Percentiles rank a stretch among this genome's conserved stretches.
These are phyloP conservation scores for Archegozetes longisetosus DNA, from an alignment of 1,140 invertebrate genomes.

Conservation along the genomic window DNA sequence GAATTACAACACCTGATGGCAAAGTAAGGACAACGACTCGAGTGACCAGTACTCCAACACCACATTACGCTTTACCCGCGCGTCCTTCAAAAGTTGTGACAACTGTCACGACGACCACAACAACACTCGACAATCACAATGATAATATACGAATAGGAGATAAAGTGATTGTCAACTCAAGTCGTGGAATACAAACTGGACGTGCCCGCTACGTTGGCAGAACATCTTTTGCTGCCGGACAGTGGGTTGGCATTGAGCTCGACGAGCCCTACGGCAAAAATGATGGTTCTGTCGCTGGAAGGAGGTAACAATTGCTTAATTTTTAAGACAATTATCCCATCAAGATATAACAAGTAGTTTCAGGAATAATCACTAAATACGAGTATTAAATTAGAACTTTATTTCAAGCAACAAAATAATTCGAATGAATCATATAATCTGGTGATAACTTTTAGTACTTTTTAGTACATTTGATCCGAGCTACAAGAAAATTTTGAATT, in stretches of 20 bases:
- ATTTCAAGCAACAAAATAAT: too few species aligned
- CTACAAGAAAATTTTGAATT: too few species aligned
- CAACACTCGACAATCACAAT: constrained; percentile 3
- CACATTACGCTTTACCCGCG: neutral
- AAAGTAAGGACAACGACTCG: neutral
- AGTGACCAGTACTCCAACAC: neutral
- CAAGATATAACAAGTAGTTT: too few species aligned
- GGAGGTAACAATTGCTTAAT: constrained; percentile 42
- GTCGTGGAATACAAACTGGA: neutral
- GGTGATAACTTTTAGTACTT: too few species aligned
- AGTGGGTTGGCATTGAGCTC: constrained; percentile 88
- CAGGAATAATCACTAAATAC: too few species aligned
- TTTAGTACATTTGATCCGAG: too few species aligned
- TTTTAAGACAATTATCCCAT: too few species aligned
- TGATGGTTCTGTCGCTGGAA: constrained; percentile 73
- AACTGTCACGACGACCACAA: constrained; percentile 13
- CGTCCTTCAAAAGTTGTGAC: constrained; percentile 2
- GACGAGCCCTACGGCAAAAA: constrained; percentile 88
- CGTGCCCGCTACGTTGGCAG: neutral
- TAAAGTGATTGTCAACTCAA: neutral
- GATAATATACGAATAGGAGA: neutral
- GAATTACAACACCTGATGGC: neutral
- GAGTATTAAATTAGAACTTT: too few species aligned
- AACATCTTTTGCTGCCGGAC: constrained; percentile 73
- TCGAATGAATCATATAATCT: too few species aligned